Evolutionary conservation across 1,140 invertebrate genomes (phyloP).

Genomic region (Drosophila neocordata): DNA sequence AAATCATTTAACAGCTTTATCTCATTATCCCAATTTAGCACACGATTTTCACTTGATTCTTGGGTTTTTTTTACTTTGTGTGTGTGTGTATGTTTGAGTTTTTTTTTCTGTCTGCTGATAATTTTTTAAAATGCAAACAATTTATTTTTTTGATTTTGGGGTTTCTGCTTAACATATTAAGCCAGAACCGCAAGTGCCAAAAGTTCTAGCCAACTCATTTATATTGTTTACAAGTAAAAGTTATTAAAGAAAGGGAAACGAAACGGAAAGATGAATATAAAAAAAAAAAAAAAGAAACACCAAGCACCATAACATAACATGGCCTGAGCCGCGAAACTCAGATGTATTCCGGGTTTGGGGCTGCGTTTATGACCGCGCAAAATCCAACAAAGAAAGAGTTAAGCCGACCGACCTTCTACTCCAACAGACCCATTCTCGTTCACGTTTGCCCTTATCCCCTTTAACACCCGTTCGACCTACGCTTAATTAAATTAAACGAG

Average conservation of each 20-base stretch:
- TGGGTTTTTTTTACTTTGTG: background rate
- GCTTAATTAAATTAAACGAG: conserved; percentile 72
- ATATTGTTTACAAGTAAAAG: conserved; percentile 51
- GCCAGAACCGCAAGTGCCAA: conserved; percentile 66
- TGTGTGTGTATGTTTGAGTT: no score
- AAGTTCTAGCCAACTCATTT: conserved; percentile 66
- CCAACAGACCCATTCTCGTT: background rate
- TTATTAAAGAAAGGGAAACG: conserved; percentile 31
- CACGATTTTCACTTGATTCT: background rate
- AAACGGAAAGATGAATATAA: conserved; percentile 17
- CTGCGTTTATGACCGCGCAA: conserved; percentile 31
- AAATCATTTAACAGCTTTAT: conserved; percentile 8
- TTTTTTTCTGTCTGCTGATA: background rate
- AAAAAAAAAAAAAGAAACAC: background rate
- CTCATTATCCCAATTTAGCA: background rate
- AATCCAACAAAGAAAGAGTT: conserved; percentile 56
- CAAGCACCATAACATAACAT: conserved; percentile 11
- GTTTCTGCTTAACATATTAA: conserved; percentile 45
- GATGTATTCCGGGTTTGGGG: conserved; percentile 10
- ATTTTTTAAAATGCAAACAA: background rate
- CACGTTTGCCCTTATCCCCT: background rate
- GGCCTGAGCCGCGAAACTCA: conserved; percentile 3
- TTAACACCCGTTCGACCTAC: conserved; percentile 27
- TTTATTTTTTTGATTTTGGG: conserved; percentile 7
- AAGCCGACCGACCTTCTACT: conserved; percentile 38